These are phyloP conservation scores for Sinodicranocentrus sp. DNA, from an alignment of 2,888 invertebrate species.

Conservation along the genomic window DNA sequence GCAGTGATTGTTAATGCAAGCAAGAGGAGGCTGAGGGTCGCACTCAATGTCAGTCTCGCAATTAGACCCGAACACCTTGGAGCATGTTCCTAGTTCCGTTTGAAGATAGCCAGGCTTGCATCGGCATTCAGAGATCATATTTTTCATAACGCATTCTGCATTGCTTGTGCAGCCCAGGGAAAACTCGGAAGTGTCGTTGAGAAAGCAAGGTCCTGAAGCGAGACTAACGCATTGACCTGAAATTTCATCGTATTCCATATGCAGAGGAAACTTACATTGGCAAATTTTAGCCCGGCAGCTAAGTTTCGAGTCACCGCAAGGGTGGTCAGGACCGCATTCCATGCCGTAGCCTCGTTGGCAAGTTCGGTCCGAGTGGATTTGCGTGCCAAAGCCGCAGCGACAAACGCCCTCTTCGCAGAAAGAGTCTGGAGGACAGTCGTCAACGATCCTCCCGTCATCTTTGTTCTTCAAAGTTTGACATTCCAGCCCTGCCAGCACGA, in stretches of 20 bases:
- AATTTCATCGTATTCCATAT: slow-evolving; percentile 66
- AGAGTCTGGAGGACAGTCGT: slow-evolving; percentile 66
- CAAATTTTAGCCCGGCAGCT: slow-evolving; percentile 64
- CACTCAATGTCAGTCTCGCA: slow-evolving; percentile 67
- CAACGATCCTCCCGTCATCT: slow-evolving; percentile 66
- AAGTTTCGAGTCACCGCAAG: slow-evolving; percentile 70
- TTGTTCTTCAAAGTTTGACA: slow-evolving; percentile 59
- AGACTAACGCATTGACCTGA: slow-evolving; percentile 59
- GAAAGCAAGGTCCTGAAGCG: slow-evolving; percentile 61
- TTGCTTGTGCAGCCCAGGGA: slow-evolving; percentile 65
- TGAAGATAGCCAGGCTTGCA: slow-evolving; percentile 68
- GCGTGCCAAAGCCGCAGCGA: slow-evolving; percentile 65
- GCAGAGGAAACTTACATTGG: slow-evolving; percentile 69
- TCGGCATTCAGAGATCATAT: slow-evolving; percentile 56
- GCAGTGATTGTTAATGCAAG: slow-evolving; percentile 66
- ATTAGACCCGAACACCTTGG: slow-evolving; percentile 53
- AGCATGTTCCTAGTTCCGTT: slow-evolving; percentile 64
- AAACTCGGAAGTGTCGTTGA: slow-evolving; percentile 67
- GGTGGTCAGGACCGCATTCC: slow-evolving; percentile 68
- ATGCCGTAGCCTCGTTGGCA: slow-evolving; percentile 54
- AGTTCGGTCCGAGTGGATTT: slow-evolving; percentile 55
- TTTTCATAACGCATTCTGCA: slow-evolving; percentile 64
- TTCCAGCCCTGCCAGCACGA: slow-evolving; percentile 45
- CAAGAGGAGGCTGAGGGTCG: slow-evolving; percentile 51
- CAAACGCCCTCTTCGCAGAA: slow-evolving; percentile 64